These are phyloP conservation scores for Rutpela maculata DNA, from an alignment of 2,888 invertebrate species.

Conservation along the genomic window DNA sequence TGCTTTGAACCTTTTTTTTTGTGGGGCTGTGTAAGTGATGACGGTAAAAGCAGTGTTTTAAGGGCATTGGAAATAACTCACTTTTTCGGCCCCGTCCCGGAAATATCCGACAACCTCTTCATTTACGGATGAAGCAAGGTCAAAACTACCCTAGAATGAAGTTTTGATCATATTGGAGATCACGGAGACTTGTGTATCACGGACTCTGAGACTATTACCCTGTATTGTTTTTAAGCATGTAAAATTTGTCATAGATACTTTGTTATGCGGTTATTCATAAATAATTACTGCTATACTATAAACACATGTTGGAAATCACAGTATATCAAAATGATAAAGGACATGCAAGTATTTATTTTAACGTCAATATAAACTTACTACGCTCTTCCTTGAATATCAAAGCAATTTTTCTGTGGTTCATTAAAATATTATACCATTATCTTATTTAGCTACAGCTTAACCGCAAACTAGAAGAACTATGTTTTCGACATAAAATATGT, in stretches of 20 bases:
- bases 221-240: too few species aligned
- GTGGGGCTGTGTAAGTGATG: too few species aligned
- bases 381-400: not conserved
- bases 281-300: not conserved
- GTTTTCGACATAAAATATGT: not conserved
- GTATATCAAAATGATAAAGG: not conserved
- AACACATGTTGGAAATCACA: not conserved
- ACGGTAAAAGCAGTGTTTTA: too few species aligned
- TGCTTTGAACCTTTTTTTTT: too few species aligned
- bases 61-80: too few species aligned
- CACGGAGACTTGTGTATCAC: too few species aligned
- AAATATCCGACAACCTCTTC: too few species aligned
- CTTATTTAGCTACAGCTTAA: not conserved
- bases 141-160: too few species aligned
- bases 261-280: not conserved
- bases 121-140: too few species aligned
- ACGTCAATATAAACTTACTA: not conserved
- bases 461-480: not conserved
- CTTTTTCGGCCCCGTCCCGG: too few species aligned
- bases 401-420: not conserved
- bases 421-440: not conserved
- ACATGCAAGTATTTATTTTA: not conserved
- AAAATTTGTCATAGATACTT: not conserved
- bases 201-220: too few species aligned
- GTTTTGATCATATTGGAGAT: too few species aligned